Evolutionary conservation across 2,797 vertebrate species (phyloP).

Genomic region (Otus scops): DNA sequence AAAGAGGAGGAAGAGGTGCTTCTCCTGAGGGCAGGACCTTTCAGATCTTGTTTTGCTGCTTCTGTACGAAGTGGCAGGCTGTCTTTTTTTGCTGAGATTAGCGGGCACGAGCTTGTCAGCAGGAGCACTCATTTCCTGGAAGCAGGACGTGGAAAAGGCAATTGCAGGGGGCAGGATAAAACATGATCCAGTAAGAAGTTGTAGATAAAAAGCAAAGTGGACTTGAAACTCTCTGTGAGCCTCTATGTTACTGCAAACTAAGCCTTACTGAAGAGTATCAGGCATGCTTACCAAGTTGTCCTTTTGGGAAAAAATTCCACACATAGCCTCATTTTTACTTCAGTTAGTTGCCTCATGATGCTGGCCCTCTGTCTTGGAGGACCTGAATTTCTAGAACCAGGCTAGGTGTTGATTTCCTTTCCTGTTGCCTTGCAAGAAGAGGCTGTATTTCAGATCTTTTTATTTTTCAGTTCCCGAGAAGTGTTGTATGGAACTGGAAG

Average conservation of each 20-base stretch:
- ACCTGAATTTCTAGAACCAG: background rate
- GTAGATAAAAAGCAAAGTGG: background rate
- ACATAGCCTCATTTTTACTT: background rate
- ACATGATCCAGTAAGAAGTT: background rate
- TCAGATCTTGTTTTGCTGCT: conserved; percentile 21
- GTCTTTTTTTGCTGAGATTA: background rate
- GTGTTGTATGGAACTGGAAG: background rate
- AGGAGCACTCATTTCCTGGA: background rate
- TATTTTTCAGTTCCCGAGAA: background rate
- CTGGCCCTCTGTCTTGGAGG: background rate
- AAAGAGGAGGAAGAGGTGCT: background rate
- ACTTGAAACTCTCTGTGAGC: background rate
- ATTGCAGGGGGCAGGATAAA: background rate
- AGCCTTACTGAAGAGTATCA: background rate
- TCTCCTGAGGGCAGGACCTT: conserved; percentile 34
- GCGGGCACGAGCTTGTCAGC: background rate
- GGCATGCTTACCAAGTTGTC: background rate
- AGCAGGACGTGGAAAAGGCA: background rate
- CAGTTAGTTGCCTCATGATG: background rate
- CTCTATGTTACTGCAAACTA: background rate
- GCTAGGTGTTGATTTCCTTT: background rate
- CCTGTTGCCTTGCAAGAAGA: background rate
- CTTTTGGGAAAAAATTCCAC: background rate
- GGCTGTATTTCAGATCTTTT: background rate
- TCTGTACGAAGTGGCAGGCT: background rate